Base-by-base conservation (phyloP, 2,888 invertebrate species). In the Epiperipatus broadwayi region DNA sequence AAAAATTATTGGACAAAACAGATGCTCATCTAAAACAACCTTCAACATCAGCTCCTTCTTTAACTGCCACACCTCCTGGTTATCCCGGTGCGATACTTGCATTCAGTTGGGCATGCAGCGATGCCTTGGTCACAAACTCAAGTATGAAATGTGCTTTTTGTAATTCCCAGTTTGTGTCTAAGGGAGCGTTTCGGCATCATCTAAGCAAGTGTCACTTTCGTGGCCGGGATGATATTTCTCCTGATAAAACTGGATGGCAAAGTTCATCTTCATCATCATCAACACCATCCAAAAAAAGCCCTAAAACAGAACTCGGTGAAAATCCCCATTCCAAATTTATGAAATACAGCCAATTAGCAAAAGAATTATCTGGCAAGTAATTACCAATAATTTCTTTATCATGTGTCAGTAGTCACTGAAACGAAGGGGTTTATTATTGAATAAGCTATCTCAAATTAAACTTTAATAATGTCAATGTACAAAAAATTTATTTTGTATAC, bases 301-400 rank as follows among this genome's bases (percentile, higher is more conserved):
- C 42, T 48, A 50, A 40, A 46, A 49, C 51, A 43, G 36, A 43
- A 22, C 38, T 44, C 21, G 77, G 75, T 56, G 87, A 87, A 63
- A 84, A 81, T 58, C 83, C 85, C 35, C 85, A 87, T 65, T 85
- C 91, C 52, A 93, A 91, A 69, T 91, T 91, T 70, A 75, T 89
- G 52, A 91, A 91, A 68, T 93, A 93, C 67, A 89, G 89, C 58
- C 89, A 93, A 67, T 74, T 93, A 65, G 93, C 93, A 55, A 91
- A 91, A 66, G 91, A 93, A 67, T 69, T 93, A 61, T 89, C 89
- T 59, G 87, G 85, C 67, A 89, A 89, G 68, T 87, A 85, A n/a
- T n/a, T n/a, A n/a, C n/a, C n/a, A n/a, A n/a, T n/a, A n/a, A n/a
- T n/a, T n/a, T n/a, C n/a, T n/a, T n/a, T n/a, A n/a, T n/a, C n/a